Percentiles rank a stretch among this genome's conserved stretches.
Evolutionary conservation across 1,140 invertebrate genomes (phyloP).

Genomic region (Lamellibrachia luymesi): DNA sequence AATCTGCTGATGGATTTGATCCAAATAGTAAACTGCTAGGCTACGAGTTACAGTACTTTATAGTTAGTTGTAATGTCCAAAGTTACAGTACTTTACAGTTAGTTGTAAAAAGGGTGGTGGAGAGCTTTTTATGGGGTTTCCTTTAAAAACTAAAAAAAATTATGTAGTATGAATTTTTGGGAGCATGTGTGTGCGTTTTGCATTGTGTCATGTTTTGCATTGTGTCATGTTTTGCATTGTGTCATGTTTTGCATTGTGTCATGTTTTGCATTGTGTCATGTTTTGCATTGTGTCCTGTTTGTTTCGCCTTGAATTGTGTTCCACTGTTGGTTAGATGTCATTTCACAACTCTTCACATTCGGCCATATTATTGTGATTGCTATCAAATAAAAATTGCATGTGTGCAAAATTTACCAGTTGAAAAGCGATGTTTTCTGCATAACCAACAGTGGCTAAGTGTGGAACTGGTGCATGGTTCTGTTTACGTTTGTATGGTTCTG

Average conservation of each 20-base stretch:
- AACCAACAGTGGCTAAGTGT: neutral
- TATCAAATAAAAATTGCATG: no score
- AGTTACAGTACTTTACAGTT: no score
- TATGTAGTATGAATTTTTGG: no score
- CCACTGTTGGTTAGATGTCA: neutral
- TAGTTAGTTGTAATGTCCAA: no score
- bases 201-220: neutral
- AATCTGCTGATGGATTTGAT: no score
- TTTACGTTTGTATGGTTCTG: neutral
- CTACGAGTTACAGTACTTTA: no score
- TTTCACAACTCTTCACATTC: neutral
- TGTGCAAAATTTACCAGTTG: neutral
- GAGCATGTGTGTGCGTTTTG: neutral
- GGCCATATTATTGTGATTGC: neutral
- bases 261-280: neutral
- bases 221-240: neutral
- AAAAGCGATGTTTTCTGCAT: neutral
- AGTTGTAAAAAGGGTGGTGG: no score
- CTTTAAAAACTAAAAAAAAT: no score
- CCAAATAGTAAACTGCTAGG: no score
- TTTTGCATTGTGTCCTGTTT: neutral
- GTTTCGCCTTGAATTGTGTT: neutral
- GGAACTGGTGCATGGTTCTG: neutral
- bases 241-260: neutral
- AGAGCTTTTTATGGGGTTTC: no score